phyloP scores from a whole-genome alignment of 2,113 vertebrate species.

The Dipodomys stephensi region DNA sequence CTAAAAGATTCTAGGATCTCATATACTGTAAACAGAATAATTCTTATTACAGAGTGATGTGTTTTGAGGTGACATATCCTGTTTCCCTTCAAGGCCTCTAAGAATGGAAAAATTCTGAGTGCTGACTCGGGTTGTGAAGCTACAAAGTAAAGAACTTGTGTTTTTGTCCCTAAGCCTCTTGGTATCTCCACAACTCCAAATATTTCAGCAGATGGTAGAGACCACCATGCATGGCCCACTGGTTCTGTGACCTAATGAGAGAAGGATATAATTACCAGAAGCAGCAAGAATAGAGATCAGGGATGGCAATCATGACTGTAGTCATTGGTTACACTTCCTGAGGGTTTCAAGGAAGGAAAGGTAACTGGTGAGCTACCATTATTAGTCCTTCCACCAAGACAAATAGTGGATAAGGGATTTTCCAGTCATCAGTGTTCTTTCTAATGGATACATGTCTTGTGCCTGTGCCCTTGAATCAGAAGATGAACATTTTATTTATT shows the following conservation, averaged over 20 bases:
- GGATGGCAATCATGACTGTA: rapidly evolving
- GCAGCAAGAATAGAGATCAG: neutral
- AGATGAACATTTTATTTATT: neutral
- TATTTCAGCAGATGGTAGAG: neutral
- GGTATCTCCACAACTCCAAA: neutral
- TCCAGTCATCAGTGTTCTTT: neutral
- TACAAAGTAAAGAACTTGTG: neutral
- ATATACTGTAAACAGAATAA: neutral
- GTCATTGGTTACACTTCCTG: neutral
- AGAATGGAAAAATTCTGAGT: neutral
- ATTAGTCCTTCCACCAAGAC: neutral
- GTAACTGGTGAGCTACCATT: neutral
- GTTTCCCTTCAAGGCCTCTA: neutral
- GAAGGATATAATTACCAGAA: neutral
- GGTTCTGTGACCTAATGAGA: neutral
- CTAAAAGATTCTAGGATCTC: neutral
- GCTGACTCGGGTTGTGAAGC: neutral
- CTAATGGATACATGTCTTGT: neutral
- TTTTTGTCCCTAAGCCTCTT: neutral
- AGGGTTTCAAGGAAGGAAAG: neutral
- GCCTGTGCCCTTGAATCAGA: neutral
- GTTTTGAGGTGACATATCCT: neutral
- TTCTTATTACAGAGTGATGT: neutral
- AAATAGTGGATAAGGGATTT: neutral
- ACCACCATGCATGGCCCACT: neutral